Evolutionary conservation across 1,140 invertebrate genomes (phyloP).

Genomic region (Aphelinus atriplicis): DNA sequence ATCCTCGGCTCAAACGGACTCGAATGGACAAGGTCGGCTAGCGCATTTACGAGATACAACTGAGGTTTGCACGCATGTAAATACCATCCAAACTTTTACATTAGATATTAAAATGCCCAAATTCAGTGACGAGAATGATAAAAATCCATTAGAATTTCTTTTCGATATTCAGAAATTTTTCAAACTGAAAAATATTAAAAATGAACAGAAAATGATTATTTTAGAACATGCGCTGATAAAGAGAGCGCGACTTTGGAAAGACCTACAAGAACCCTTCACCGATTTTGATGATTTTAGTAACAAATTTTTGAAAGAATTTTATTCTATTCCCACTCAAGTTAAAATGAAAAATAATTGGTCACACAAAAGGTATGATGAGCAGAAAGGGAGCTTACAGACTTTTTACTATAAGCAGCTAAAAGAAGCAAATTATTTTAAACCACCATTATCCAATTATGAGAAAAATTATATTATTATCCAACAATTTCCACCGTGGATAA

Average conservation of each 20-base stretch:
- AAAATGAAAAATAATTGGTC: background rate
- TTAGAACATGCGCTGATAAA: background rate
- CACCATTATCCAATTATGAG: background rate
- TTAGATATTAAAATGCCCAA: background rate
- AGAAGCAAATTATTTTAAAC: background rate
- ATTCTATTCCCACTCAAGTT: background rate
- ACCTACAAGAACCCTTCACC: background rate
- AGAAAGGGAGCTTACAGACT: background rate
- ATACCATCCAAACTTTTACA: background rate
- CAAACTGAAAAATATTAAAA: background rate
- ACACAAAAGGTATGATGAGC: background rate
- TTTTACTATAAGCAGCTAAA: background rate
- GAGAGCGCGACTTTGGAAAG: background rate
- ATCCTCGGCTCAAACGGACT: too few species aligned
- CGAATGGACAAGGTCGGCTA: too few species aligned
- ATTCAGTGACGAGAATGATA: background rate
- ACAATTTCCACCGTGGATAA: conserved; percentile 34
- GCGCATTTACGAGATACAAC: too few species aligned
- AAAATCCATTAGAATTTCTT: conserved; percentile 6
- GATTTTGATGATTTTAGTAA: background rate
- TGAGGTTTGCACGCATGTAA: too few species aligned
- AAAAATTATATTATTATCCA: conserved; percentile 32
- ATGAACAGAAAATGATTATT: background rate
- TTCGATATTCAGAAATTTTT: background rate
- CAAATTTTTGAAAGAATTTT: background rate